Conservation (phyloP, 2,113 vertebrate species). For the Chelonoidis abingdonii region DNA sequence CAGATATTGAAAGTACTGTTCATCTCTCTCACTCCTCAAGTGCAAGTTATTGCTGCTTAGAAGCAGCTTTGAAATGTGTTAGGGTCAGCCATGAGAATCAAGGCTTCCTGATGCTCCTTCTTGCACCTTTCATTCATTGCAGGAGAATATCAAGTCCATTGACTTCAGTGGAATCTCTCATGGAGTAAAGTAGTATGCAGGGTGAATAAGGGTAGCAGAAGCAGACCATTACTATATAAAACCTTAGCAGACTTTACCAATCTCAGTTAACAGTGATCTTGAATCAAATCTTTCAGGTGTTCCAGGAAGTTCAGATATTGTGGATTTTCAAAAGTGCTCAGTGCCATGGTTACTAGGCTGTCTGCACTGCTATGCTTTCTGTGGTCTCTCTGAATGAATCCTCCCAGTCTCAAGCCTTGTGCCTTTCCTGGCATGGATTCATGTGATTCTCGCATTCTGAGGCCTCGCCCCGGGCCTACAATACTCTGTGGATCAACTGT, state of each 20-base stretch:
- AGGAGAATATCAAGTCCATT: not conserved
- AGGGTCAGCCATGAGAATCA: no score
- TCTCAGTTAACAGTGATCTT: not conserved
- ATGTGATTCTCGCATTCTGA: not conserved
- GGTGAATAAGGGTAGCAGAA: not conserved
- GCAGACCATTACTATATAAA: not conserved
- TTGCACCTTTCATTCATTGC: no score
- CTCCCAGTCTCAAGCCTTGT: not conserved
- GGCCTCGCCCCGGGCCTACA: not conserved
- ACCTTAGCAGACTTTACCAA: no score
- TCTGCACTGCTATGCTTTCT: not conserved
- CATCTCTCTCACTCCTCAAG: not conserved
- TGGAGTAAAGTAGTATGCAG: not conserved
- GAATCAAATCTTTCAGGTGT: not conserved
- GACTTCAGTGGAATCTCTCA: not conserved
- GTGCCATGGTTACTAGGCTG: not conserved
- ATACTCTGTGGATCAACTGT: not conserved
- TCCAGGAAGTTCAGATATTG: not conserved
- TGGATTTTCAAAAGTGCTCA: not conserved
- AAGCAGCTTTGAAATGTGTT: not conserved
- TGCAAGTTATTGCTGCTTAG: not conserved
- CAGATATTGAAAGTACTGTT: slow-evolving; percentile 33
- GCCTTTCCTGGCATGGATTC: not conserved
- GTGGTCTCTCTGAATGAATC: not conserved
- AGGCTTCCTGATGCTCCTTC: not conserved